Evolutionary conservation across 30 jellyfish, hydroid and myxozoan genomes (phyloP).

Genomic region (Aurelia aurita): DNA sequence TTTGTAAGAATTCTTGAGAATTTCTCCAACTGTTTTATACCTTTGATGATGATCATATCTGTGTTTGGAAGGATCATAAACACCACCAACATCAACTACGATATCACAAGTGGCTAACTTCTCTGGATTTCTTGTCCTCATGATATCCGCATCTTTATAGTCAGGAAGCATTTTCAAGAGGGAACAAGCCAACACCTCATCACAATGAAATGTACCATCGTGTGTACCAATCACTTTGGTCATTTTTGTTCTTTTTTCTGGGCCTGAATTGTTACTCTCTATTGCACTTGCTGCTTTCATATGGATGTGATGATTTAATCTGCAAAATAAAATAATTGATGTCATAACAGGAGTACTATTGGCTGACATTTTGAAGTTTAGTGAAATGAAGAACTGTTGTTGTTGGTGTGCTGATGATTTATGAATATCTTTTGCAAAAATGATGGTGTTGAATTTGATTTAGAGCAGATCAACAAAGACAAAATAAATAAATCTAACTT

Average conservation of each 20-base stretch:
- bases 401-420: too few relatives aligned
- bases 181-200: slow-evolving; percentile 95
- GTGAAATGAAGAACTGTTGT: too few relatives aligned
- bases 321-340: too few relatives aligned
- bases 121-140: slow-evolving; percentile 82
- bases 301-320: not conserved
- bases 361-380: too few relatives aligned
- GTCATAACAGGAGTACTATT: too few relatives aligned
- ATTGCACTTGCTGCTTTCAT: not conserved
- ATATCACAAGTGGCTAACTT: slow-evolving; percentile 84
- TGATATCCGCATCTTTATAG: slow-evolving; percentile 82
- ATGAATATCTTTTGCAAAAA: too few relatives aligned
- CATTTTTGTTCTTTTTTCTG: slow-evolving; percentile 42
- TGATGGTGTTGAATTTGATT: too few relatives aligned
- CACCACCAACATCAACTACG: slow-evolving; percentile 99
- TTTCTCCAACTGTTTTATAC: slow-evolving; percentile 5
- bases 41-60: slow-evolving; percentile 98
- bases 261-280: not conserved
- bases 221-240: slow-evolving; percentile 91
- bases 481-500: too few relatives aligned
- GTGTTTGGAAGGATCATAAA: slow-evolving; percentile 74
- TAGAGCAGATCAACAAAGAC: too few relatives aligned
- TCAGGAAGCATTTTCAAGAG: slow-evolving; percentile 83
- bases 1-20: too few relatives aligned
- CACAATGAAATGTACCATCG: slow-evolving; percentile 98